These are phyloP conservation scores for Euplexia lucipara DNA, from an alignment of 2,888 invertebrate species.

Conservation along the genomic window DNA sequence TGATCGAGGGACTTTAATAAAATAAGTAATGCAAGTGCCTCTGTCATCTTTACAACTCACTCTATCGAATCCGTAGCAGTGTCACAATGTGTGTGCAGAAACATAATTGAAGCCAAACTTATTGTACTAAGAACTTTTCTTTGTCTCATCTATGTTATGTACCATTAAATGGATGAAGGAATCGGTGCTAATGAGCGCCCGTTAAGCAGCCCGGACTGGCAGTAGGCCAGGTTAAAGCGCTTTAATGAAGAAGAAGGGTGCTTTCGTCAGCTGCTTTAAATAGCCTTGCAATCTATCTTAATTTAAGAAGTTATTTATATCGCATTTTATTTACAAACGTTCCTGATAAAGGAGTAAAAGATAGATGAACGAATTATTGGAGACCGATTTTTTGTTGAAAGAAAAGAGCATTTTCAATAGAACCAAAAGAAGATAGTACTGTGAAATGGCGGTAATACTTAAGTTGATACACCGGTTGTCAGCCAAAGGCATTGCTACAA, in stretches of 20 bases:
- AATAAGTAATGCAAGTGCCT: too few relatives aligned
- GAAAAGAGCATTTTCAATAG: not conserved
- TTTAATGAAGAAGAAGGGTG: constrained; percentile 55
- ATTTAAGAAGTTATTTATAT: constrained; percentile 30
- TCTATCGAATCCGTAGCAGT: too few relatives aligned
- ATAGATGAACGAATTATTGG: not conserved
- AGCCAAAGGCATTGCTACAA: constrained; percentile 2
- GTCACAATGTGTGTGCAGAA: not conserved
- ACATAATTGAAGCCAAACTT: not conserved
- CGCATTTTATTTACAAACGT: constrained; percentile 16
- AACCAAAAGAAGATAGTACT: not conserved
- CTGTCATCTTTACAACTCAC: too few relatives aligned
- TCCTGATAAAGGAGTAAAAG: not conserved
- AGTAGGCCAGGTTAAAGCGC: constrained; percentile 47
- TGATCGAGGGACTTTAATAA: too few relatives aligned
- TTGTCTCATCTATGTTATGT: not conserved
- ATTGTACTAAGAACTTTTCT: not conserved
- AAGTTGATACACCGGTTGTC: constrained; percentile 3
- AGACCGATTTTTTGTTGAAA: not conserved
- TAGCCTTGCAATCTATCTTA: constrained; percentile 40
- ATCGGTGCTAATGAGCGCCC: constrained; percentile 47
- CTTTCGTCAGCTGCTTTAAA: constrained; percentile 55
- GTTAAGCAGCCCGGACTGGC: constrained; percentile 48
- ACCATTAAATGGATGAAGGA: constrained; percentile 22
- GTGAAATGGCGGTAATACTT: constrained; percentile 7